A percentile compares a stretch with the other conserved stretches of the same genome.
phyloP scores from a whole-genome alignment of 1,140 invertebrate species.

The Lepidurus arcticus region DNA sequence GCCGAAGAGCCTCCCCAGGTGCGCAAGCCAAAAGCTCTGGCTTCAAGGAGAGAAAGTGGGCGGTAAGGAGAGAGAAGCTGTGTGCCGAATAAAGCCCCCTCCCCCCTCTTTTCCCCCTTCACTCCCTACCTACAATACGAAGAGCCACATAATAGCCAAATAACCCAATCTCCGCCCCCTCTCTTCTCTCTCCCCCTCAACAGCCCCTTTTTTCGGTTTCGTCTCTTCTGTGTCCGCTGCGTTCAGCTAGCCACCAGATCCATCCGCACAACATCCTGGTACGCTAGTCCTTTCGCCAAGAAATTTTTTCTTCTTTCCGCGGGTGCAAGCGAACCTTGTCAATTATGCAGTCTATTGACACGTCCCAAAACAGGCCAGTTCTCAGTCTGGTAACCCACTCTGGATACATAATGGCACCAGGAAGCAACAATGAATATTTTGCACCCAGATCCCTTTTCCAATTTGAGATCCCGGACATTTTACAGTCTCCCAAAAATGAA shows the following conservation, averaged over 20 bases:
- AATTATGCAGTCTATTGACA: no score
- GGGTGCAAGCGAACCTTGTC: no score
- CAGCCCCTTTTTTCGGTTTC: background rate
- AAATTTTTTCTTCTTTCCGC: no score
- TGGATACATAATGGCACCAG: no score
- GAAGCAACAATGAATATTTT: no score
- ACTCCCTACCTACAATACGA: background rate
- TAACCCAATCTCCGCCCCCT: background rate
- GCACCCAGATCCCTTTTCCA: background rate
- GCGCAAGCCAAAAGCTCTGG: background rate
- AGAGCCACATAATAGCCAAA: background rate
- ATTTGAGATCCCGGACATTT: background rate
- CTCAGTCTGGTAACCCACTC: no score
- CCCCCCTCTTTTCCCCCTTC: background rate
- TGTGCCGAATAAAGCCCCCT: background rate
- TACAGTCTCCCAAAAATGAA: background rate
- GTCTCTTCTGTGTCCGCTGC: no score
- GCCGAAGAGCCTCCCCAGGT: background rate
- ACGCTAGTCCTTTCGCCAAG: no score
- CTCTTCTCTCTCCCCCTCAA: background rate
- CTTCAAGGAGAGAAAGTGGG: constrained; percentile 21
- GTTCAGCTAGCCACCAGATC: no score
- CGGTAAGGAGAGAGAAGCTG: background rate
- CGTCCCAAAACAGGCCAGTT: no score
- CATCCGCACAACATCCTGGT: no score